phyloP scores from a whole-genome alignment of 1,140 invertebrate species.

The Eupeodes corollae region DNA sequence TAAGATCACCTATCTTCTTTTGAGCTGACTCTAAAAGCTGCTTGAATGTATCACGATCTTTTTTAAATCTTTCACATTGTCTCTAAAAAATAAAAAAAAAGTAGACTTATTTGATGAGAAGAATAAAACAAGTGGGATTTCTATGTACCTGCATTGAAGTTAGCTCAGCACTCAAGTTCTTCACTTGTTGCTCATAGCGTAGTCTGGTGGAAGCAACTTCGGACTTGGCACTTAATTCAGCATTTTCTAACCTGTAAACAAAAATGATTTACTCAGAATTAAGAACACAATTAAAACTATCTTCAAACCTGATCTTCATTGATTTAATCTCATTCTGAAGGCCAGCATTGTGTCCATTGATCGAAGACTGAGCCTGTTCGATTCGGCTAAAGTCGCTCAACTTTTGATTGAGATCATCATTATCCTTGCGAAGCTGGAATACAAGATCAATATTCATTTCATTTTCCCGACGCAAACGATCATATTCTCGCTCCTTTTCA shows the following conservation, averaged over 20 bases:
- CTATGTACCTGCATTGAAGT: slow-evolving; percentile 70
- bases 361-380: slow-evolving; percentile 64
- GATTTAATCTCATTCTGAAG: slow-evolving; percentile 65
- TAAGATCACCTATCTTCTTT: slow-evolving; percentile 67
- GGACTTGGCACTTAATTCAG: slow-evolving; percentile 69
- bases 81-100: slow-evolving; percentile 13
- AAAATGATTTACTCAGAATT: slow-evolving; percentile 1
- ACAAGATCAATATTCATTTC: slow-evolving; percentile 58
- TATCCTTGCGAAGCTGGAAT: slow-evolving; percentile 54
- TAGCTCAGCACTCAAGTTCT: slow-evolving; percentile 74
- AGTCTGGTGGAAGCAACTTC: slow-evolving; percentile 77
- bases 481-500: slow-evolving; percentile 63
- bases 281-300: no score
- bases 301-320: slow-evolving; percentile 47
- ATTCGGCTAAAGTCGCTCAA: slow-evolving; percentile 78
- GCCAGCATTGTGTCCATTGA: slow-evolving; percentile 59
- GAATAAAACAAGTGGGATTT: background rate
- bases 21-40: slow-evolving; percentile 81
- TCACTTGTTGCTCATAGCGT: slow-evolving; percentile 78
- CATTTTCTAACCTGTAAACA: slow-evolving; percentile 49
- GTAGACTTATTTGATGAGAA: background rate
- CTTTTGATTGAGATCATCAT: slow-evolving; percentile 69
- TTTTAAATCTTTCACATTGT: slow-evolving; percentile 55
- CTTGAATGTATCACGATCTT: slow-evolving; percentile 81
- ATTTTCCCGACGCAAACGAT: slow-evolving; percentile 58